A percentile compares a stretch with the other conserved stretches of the same genome.
Evolutionary conservation across 1,140 invertebrate species (phyloP).

Genomic region (Euglossa dilemma): DNA sequence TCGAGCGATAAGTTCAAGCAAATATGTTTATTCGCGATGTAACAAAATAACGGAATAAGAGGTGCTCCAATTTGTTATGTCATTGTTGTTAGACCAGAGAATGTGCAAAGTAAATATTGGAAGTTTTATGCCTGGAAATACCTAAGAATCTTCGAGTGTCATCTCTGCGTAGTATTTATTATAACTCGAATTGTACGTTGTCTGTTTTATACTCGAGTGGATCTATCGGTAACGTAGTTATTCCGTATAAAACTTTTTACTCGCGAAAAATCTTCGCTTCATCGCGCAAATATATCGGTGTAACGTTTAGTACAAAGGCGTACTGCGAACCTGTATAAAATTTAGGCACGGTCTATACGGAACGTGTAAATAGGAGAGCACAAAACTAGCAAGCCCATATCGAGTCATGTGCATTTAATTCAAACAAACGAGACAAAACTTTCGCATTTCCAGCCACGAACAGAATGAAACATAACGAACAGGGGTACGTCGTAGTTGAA

Average conservation of each 20-base stretch:
- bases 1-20: constrained; percentile 9
- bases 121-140: constrained; percentile 15
- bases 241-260: constrained; percentile 56
- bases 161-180: constrained; percentile 4
- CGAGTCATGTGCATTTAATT: constrained; percentile 35
- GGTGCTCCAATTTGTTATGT: constrained; percentile 37
- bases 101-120: constrained; percentile 8
- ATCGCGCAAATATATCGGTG: neutral
- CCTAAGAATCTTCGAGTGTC: neutral
- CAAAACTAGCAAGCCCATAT: constrained; percentile 18
- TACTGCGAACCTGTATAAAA: neutral
- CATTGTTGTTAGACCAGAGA: constrained; percentile 20
- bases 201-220: constrained; percentile 56
- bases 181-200: constrained; percentile 22
- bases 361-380: constrained; percentile 20
- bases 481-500: neutral
- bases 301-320: constrained; percentile 14
- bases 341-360: neutral
- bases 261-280: constrained; percentile 18
- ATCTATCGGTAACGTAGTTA: constrained; percentile 17
- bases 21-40: constrained; percentile 27
- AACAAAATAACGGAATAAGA: neutral
- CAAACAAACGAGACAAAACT: neutral
- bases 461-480: constrained; percentile 12
- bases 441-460: neutral